Evolutionary conservation across 2,888 invertebrate species (phyloP).

Genomic region (Sepiola atlantica): DNA sequence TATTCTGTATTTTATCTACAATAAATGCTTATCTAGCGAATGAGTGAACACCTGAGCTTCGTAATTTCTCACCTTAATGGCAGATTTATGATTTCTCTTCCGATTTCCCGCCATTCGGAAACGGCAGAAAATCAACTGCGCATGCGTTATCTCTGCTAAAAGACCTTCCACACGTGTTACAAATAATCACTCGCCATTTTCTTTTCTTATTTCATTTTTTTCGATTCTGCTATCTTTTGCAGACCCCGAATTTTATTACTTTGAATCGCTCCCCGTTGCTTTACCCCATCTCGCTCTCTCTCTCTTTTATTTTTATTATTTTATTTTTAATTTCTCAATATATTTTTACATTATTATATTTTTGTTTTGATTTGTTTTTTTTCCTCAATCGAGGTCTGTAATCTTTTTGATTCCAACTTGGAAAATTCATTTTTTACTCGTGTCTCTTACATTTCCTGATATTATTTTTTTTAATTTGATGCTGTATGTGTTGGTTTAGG

Average conservation of each 20-base stretch:
- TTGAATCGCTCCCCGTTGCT: neutral
- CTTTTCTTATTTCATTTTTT: neutral
- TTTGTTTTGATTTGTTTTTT: neutral
- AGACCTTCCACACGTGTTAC: neutral
- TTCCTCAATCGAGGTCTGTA: neutral
- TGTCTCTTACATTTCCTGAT: neutral
- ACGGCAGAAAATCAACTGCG: neutral
- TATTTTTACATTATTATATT: neutral
- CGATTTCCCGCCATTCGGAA: neutral
- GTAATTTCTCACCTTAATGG: neutral
- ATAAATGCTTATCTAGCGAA: slow-evolving; percentile 18
- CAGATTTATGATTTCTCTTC: neutral
- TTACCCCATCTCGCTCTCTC: neutral
- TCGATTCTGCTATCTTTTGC: neutral
- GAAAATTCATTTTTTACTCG: neutral
- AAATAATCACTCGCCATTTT: neutral
- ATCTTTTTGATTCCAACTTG: neutral
- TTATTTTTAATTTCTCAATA: neutral
- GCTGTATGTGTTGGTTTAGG: too few species aligned
- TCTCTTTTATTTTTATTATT: neutral
- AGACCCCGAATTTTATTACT: neutral
- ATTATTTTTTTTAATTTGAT: too few species aligned
- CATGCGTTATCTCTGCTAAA: neutral
- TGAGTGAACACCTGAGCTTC: slow-evolving; percentile 32
- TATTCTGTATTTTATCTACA: neutral